Conservation (phyloP, 2,888 invertebrate species). For the Diarsia mendica region DNA sequence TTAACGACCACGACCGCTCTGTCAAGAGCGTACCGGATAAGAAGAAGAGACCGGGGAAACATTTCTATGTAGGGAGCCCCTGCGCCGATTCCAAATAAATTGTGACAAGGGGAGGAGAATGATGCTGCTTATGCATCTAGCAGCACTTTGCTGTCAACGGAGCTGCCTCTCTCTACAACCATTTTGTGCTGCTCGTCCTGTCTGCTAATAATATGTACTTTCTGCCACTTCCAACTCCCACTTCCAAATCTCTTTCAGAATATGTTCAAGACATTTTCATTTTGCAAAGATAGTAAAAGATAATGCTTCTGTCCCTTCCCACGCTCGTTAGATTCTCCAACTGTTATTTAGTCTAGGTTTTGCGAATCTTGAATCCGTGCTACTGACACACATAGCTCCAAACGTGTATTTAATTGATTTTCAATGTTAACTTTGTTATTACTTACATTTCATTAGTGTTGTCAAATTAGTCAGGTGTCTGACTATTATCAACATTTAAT, state of each 20-base stretch:
- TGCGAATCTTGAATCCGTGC: slow-evolving; percentile 30
- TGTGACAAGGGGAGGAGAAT: rapidly evolving
- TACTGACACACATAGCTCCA: slow-evolving; percentile 17
- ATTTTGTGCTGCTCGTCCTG: too few relatives aligned
- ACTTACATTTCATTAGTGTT: not conserved
- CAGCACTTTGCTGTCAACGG: too few relatives aligned
- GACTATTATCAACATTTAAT: not conserved
- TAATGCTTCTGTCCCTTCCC: slow-evolving; percentile 38
- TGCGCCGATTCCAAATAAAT: not conserved
- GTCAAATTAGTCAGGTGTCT: not conserved
- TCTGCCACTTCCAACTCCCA: too few relatives aligned
- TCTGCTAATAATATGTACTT: not conserved
- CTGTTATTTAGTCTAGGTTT: slow-evolving; percentile 15
- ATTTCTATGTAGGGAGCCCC: too few relatives aligned
- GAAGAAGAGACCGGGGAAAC: too few relatives aligned
- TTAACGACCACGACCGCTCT: too few relatives aligned
- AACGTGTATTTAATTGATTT: not conserved
- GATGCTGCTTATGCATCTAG: too few relatives aligned
- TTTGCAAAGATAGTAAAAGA: slow-evolving; percentile 30
- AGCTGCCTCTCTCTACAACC: too few relatives aligned
- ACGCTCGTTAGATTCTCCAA: slow-evolving; percentile 23
- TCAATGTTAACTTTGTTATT: not conserved
- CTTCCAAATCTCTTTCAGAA: not conserved
- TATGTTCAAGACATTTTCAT: slow-evolving; percentile 1
- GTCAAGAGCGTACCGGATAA: too few relatives aligned